Evolutionary conservation across 2,113 vertebrate genomes (phyloP).

Genomic region (Carassius carassius): DNA sequence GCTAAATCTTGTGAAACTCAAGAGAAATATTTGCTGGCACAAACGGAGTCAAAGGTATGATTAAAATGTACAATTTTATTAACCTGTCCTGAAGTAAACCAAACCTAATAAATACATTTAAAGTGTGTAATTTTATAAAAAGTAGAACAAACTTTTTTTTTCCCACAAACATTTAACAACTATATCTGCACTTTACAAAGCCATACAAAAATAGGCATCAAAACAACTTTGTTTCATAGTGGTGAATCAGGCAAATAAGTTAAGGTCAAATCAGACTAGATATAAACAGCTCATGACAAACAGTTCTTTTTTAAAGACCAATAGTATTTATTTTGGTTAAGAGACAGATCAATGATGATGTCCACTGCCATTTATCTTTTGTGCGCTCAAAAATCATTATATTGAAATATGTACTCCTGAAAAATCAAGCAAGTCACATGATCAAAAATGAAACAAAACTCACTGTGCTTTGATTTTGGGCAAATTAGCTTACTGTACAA

Average conservation of each 20-base stretch:
- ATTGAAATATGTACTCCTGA: neutral
- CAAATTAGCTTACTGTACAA: neutral
- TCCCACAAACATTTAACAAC: neutral
- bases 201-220: conserved; percentile 30
- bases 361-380: neutral
- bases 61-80: conserved; percentile 32
- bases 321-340: conserved; percentile 15
- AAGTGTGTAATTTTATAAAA: conserved; percentile 15
- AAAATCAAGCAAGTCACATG: neutral
- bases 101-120: conserved; percentile 42
- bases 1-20: neutral
- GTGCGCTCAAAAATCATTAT: neutral
- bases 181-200: conserved; percentile 22
- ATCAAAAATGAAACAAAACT: neutral
- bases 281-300: neutral
- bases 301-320: neutral
- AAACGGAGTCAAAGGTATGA: neutral
- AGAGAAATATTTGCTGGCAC: neutral
- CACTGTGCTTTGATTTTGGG: neutral
- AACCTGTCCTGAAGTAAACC: conserved; percentile 21
- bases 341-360: neutral
- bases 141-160: conserved; percentile 8
- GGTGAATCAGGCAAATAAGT: conserved; percentile 7
- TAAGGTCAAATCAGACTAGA: neutral
- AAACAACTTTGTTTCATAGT: neutral